Evolutionary conservation across 2,797 vertebrate genomes (phyloP).

Genomic region (Sebastes iracundus): DNA sequence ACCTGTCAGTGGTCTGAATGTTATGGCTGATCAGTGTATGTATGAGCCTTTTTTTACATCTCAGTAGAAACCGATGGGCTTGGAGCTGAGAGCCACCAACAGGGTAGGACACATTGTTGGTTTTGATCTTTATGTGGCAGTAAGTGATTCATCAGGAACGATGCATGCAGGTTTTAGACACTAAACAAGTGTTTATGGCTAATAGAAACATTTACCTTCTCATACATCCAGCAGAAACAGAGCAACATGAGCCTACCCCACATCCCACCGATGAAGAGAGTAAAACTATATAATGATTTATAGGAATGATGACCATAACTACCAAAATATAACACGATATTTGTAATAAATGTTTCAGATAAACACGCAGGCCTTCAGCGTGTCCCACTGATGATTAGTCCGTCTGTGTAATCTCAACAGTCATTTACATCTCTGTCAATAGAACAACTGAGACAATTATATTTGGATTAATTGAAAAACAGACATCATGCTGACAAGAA

Average conservation of each 20-base stretch:
- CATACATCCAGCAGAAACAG: not conserved
- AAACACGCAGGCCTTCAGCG: not conserved
- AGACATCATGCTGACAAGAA: not conserved
- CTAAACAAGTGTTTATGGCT: not conserved
- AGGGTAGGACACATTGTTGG: not conserved
- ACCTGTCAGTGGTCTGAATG: no score
- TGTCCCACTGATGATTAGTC: not conserved
- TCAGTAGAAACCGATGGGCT: no score
- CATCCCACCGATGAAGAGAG: not conserved
- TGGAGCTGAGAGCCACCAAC: no score
- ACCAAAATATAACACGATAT: not conserved
- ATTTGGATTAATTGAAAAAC: slow-evolving; percentile 2
- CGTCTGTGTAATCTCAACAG: not conserved
- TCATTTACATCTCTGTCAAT: not conserved
- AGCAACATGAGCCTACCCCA: not conserved
- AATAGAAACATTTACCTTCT: not conserved
- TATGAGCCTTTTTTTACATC: no score
- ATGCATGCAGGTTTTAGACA: not conserved
- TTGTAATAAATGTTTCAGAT: not conserved
- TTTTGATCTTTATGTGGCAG: no score
- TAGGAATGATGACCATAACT: not conserved
- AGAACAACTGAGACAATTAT: not conserved
- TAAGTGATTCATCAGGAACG: not conserved
- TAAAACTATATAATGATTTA: not conserved
- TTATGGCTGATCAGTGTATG: no score